Evolutionary conservation across 1,140 invertebrate species (phyloP).

Genomic region (Drosophila auraria): DNA sequence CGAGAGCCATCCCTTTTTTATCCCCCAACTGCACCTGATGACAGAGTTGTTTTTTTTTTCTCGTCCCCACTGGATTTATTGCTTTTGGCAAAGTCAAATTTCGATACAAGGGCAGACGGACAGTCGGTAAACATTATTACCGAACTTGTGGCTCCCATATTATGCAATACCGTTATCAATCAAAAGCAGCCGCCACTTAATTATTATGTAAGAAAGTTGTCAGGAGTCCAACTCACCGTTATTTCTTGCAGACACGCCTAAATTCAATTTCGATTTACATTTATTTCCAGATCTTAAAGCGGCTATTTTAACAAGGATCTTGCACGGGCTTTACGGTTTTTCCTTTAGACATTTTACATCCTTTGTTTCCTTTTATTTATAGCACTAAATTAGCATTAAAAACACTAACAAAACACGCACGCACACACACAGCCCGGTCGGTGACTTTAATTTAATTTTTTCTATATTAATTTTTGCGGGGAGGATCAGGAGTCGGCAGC

Average conservation of each 20-base stretch:
- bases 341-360: conserved; percentile 11
- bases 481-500: conserved; percentile 31
- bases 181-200: background rate
- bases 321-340: conserved; percentile 16
- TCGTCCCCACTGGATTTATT: conserved; percentile 18
- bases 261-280: conserved; percentile 14
- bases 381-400: conserved; percentile 44
- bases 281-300: conserved; percentile 14
- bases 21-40: conserved; percentile 41
- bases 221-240: conserved; percentile 22
- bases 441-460: conserved; percentile 24
- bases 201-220: conserved; percentile 27
- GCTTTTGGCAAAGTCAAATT: conserved; percentile 48
- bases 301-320: conserved; percentile 15
- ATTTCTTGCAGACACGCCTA: conserved; percentile 41
- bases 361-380: conserved; percentile 24
- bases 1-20: conserved; percentile 26
- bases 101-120: conserved; percentile 25
- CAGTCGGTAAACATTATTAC: conserved; percentile 35
- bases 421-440: conserved; percentile 36
- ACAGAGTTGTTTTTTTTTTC: conserved; percentile 29
- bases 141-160: conserved; percentile 32
- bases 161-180: conserved; percentile 34
- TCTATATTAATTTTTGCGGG: conserved; percentile 21
- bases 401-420: conserved; percentile 50